These are phyloP conservation scores for Heterotis niloticus DNA, from an alignment of 2,113 vertebrate species.

Conservation along the genomic window DNA sequence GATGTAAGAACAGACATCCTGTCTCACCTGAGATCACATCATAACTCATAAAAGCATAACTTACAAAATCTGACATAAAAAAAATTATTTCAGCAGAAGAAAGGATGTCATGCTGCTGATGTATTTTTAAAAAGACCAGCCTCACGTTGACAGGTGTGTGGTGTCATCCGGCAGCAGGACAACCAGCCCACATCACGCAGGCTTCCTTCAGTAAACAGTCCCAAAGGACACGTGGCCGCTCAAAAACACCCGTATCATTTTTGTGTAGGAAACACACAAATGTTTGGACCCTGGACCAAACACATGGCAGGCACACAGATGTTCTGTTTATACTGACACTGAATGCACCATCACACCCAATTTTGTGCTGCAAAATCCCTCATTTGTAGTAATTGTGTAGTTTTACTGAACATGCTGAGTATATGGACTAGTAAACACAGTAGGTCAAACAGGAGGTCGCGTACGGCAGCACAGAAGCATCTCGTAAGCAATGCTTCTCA, in stretches of 20 bases:
- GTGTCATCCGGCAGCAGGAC: background rate
- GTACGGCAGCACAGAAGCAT: background rate
- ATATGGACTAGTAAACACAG: background rate
- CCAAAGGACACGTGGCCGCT: slow-evolving; percentile 36
- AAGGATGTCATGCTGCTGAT: too few species aligned
- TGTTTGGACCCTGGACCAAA: slow-evolving; percentile 70
- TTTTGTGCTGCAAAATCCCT: background rate
- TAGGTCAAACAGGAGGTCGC: background rate
- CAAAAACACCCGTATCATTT: slow-evolving; percentile 12
- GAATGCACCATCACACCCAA: background rate
- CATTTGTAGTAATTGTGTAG: background rate
- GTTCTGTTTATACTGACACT: slow-evolving; percentile 59
- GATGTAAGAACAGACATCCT: too few species aligned
- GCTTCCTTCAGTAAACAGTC: slow-evolving; percentile 54
- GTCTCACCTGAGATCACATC: too few species aligned
- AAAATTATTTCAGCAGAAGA: too few species aligned
- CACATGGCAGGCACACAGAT: slow-evolving; percentile 65
- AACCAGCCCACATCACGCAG: slow-evolving; percentile 29
- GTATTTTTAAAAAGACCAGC: too few species aligned
- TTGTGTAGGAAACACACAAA: slow-evolving; percentile 41
- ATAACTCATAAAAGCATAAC: too few species aligned
- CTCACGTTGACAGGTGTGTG: too few species aligned
- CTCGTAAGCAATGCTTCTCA: background rate
- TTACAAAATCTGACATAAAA: too few species aligned
- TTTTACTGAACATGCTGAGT: too few species aligned